Evolutionary conservation across 2,797 vertebrate genomes (phyloP).

Genomic region (Falco columbarius): DNA sequence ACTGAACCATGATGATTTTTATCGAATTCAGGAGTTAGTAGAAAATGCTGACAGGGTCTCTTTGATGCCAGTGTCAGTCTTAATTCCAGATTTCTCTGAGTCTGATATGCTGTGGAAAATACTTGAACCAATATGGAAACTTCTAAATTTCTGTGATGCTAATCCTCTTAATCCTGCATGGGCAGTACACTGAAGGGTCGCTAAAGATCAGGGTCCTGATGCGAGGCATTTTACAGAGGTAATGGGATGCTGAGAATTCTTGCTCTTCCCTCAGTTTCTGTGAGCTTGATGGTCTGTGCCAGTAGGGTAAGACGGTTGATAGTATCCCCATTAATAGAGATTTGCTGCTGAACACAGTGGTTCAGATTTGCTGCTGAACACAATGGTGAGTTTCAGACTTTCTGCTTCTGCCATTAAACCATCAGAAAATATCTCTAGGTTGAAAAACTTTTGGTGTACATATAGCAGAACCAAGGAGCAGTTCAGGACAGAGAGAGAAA

Average conservation of each 20-base stretch:
- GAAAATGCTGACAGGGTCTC: neutral
- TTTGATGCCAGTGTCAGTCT: neutral
- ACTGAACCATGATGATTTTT: neutral
- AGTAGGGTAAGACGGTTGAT: neutral
- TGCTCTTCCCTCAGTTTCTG: neutral
- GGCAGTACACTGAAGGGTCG: neutral
- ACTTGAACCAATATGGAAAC: neutral
- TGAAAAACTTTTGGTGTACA: fast-evolving
- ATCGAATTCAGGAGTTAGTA: neutral
- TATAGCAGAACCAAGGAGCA: neutral
- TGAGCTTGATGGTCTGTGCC: neutral
- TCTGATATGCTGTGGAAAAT: neutral
- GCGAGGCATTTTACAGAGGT: neutral
- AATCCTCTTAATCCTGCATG: neutral
- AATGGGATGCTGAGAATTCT: neutral
- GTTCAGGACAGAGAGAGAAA: neutral
- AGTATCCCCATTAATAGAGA: neutral
- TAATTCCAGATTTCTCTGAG: neutral
- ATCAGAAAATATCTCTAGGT: neutral
- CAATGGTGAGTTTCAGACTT: neutral
- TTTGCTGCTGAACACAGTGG: too few relatives aligned
- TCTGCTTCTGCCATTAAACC: neutral
- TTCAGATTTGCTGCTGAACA: neutral
- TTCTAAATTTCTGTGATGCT: neutral
- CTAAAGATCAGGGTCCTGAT: neutral